Conservation (phyloP, 2,797 vertebrate genomes). For the Melanotaenia maccullochi region DNA sequence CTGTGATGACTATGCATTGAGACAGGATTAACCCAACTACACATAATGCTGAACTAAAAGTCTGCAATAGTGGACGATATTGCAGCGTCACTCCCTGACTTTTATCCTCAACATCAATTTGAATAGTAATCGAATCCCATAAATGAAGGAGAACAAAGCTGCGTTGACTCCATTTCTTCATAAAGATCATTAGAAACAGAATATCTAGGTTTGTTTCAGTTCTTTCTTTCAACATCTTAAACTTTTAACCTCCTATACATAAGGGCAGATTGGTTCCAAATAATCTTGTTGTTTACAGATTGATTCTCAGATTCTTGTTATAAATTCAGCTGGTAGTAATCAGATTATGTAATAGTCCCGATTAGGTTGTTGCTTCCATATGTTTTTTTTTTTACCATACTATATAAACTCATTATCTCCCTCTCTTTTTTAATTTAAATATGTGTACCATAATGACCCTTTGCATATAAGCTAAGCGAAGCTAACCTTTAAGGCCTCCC, state of each 20-base stretch:
- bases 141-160: not conserved
- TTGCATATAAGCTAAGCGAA: not conserved
- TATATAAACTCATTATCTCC: not conserved
- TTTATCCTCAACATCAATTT: too few relatives aligned
- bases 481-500: slow-evolving; percentile 22
- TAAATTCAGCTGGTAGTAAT: not conserved
- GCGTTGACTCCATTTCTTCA: too few relatives aligned
- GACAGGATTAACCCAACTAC: not conserved
- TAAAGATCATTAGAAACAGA: not conserved
- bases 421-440: slow-evolving; percentile 19
- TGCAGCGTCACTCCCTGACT: not conserved
- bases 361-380: not conserved
- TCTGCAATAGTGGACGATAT: not conserved
- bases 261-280: not conserved
- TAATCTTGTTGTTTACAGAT: too few relatives aligned
- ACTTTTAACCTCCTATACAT: not conserved
- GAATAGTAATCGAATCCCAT: not conserved
- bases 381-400: not conserved
- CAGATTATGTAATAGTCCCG: too few relatives aligned
- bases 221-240: not conserved
- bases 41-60: not conserved
- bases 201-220: not conserved
- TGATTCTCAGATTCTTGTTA: not conserved
- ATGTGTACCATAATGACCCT: slow-evolving; percentile 7
- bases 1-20: not conserved